phyloP scores from a whole-genome alignment of 2,797 vertebrate species.

The Xerus rutilus region DNA sequence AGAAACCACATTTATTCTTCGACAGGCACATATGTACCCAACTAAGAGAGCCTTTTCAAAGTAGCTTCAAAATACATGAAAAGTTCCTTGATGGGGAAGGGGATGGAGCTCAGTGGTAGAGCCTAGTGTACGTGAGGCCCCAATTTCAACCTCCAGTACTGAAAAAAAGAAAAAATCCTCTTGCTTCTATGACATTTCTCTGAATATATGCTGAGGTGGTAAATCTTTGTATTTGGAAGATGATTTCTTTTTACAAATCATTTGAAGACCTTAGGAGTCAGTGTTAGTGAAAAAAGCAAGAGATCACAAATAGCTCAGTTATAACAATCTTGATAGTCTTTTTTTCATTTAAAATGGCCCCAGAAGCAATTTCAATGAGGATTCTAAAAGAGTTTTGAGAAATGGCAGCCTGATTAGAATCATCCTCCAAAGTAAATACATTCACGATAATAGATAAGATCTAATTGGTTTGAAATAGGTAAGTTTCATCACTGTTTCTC shows the following conservation, averaged over 20 bases:
- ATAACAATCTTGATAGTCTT: background rate
- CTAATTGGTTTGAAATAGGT: background rate
- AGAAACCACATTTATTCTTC: background rate
- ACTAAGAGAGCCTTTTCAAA: background rate
- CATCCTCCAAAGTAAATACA: background rate
- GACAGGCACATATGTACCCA: background rate
- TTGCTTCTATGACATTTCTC: background rate
- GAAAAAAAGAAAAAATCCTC: background rate
- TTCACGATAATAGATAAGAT: background rate
- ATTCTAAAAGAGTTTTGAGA: background rate
- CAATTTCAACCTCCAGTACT: background rate
- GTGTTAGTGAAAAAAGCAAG: background rate
- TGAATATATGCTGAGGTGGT: background rate
- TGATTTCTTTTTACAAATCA: conserved; percentile 16
- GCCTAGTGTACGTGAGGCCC: background rate
- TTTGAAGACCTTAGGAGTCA: background rate
- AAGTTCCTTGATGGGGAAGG: background rate
- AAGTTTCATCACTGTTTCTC: background rate
- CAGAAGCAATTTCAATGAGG: background rate
- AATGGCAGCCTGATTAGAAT: background rate
- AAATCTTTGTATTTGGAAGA: conserved; percentile 28
- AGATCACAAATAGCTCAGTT: background rate
- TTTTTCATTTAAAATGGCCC: background rate
- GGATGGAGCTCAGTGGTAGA: background rate
- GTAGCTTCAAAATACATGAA: background rate